Evolutionary conservation across 2,888 invertebrate genomes (phyloP).

Genomic region (Fissipunctia ypsillon): DNA sequence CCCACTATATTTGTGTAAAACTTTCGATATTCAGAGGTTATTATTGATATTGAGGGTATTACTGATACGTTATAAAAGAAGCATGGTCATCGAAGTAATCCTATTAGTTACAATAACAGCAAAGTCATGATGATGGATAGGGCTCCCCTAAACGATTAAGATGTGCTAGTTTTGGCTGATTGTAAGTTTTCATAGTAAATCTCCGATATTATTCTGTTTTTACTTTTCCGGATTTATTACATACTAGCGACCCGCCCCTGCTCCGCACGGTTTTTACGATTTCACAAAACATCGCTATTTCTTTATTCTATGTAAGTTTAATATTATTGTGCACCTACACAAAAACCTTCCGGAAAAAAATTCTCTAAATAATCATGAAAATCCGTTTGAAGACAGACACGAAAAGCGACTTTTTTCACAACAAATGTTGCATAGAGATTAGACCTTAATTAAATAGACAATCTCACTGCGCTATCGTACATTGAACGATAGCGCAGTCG

Average conservation of each 20-base stretch:
- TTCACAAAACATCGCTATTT: no score
- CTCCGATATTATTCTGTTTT: background rate
- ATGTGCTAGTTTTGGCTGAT: slow-evolving; percentile 5
- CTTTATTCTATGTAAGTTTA: no score
- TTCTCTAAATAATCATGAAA: no score
- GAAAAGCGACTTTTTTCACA: no score
- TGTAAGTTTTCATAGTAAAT: slow-evolving; percentile 14
- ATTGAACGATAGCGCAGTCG: no score
- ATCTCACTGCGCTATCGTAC: background rate
- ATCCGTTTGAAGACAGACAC: no score
- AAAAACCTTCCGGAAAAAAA: no score
- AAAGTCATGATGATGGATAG: slow-evolving; percentile 60
- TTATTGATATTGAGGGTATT: slow-evolving; percentile 25
- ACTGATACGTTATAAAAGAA: slow-evolving; percentile 23
- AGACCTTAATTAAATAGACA: background rate
- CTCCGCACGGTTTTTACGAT: no score
- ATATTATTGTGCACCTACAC: no score
- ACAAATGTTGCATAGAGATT: no score
- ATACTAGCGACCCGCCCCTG: background rate
- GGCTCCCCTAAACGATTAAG: slow-evolving; percentile 12
- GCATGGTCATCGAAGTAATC: slow-evolving; percentile 50
- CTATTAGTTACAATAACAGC: slow-evolving; percentile 50
- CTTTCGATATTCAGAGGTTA: background rate
- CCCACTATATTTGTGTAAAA: background rate
- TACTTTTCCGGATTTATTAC: background rate